These are phyloP conservation scores for Heterodera carotae DNA, from an alignment of 1,140 invertebrate genomes.

Conservation along the genomic window DNA sequence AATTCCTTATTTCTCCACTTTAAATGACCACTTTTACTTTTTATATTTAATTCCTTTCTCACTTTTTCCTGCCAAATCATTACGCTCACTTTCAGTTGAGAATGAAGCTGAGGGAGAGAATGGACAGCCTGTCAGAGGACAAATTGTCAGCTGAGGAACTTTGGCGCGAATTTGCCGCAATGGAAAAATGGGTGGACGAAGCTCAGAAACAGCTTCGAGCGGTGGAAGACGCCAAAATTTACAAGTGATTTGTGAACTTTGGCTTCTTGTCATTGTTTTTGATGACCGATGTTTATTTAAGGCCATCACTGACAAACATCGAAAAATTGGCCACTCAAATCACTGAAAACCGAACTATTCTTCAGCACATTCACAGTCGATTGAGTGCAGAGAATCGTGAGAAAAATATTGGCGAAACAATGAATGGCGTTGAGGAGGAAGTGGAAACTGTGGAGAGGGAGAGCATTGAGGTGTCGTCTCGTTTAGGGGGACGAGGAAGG, in stretches of 20 bases:
- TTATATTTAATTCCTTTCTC: constrained; percentile 9
- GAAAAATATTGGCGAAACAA: neutral
- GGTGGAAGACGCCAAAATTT: constrained; percentile 46
- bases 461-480: constrained; percentile 14
- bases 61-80: neutral
- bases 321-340: constrained; percentile 42
- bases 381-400: neutral
- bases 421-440: neutral
- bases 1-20: neutral
- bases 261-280: neutral
- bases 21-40: constrained; percentile 2
- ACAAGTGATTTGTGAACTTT: constrained; percentile 23
- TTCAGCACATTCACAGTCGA: constrained; percentile 18
- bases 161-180: constrained; percentile 46
- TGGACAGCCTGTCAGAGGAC: constrained; percentile 38
- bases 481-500: no score
- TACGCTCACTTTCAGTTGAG: constrained; percentile 46
- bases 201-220: constrained; percentile 36
- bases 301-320: constrained; percentile 48
- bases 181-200: constrained; percentile 44
- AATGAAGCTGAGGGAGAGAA: constrained; percentile 38
- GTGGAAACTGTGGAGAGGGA: constrained; percentile 10
- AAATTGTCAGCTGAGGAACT: constrained; percentile 46
- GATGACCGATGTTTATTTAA: neutral
- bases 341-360: constrained; percentile 19